These are phyloP conservation scores for Temnothorax curvispinosus DNA, from an alignment of 1,140 invertebrate species.

Conservation along the genomic window DNA sequence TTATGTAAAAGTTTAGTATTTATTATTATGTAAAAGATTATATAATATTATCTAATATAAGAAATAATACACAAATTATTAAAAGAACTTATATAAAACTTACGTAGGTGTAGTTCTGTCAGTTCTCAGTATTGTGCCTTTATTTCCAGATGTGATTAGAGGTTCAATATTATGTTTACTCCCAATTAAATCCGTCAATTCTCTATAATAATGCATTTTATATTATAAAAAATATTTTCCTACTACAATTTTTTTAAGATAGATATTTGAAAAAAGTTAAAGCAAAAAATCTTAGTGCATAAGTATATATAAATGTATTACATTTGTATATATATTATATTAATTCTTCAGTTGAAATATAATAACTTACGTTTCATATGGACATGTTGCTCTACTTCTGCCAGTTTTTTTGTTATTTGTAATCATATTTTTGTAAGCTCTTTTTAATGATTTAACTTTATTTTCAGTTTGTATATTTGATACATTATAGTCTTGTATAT, in stretches of 20 bases:
- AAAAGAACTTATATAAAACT: not conserved
- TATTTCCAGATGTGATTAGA: not conserved
- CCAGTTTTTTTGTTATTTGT: constrained; percentile 8
- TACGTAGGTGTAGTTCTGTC: not conserved
- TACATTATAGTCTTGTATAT: not conserved
- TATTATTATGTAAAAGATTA: too few species aligned
- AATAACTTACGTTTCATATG: constrained; percentile 7
- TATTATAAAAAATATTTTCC: not conserved
- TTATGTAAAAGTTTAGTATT: too few species aligned
- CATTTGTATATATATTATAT: not conserved
- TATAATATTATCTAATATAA: too few species aligned
- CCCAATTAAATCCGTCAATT: not conserved
- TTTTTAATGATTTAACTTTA: constrained; percentile 1
- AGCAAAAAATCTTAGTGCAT: not conserved
- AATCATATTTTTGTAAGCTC: not conserved
- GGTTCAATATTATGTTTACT: constrained; percentile 5
- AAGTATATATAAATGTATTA: not conserved
- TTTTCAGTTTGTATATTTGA: not conserved
- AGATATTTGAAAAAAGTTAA: not conserved
- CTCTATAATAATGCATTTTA: constrained; percentile 9
- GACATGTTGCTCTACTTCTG: not conserved
- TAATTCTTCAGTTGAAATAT: not conserved
- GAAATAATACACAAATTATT: too few species aligned
- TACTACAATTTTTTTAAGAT: not conserved
- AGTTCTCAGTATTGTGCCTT: not conserved